Percentiles rank a stretch among this genome's conserved stretches.
These are phyloP conservation scores for Nasonia oneida DNA, from an alignment of 2,888 invertebrate genomes.

Conservation along the genomic window DNA sequence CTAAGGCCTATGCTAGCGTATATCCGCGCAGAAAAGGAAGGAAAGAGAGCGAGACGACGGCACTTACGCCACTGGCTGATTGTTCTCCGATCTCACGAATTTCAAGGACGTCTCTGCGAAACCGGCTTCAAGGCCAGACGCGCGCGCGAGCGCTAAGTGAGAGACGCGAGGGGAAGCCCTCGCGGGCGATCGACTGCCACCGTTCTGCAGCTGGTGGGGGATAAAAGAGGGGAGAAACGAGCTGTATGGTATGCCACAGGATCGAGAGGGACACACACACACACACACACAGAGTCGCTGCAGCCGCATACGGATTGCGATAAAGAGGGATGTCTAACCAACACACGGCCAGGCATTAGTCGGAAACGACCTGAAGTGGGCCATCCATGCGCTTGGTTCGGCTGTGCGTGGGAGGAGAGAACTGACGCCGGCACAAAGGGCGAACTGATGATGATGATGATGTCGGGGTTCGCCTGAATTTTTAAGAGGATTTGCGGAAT, in stretches of 20 bases:
- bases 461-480: background rate
- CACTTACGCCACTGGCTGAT: conserved; percentile 67
- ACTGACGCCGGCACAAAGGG: conserved; percentile 36
- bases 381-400: background rate
- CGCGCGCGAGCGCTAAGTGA: conserved; percentile 30
- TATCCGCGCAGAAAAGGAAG: background rate
- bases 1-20: background rate
- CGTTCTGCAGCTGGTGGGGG: conserved; percentile 13
- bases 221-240: conserved; percentile 7
- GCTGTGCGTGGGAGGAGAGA: conserved; percentile 20
- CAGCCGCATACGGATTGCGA: conserved; percentile 15
- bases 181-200: background rate
- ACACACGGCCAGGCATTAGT: conserved; percentile 56
- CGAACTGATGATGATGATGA: conserved; percentile 15
- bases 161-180: background rate
- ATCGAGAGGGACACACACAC: conserved; percentile 5
- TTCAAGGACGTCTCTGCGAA: conserved; percentile 77
- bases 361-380: conserved; percentile 51
- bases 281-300: background rate
- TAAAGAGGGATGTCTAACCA: conserved; percentile 30
- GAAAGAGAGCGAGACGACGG: conserved; percentile 25
- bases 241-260: background rate
- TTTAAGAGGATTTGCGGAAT: conserved; percentile 11
- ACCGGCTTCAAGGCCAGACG: conserved; percentile 72
- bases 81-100: conserved; percentile 69